Base-by-base conservation (phyloP, 2,113 vertebrate genomes). In the Syngnathoides biaculeatus region DNA sequence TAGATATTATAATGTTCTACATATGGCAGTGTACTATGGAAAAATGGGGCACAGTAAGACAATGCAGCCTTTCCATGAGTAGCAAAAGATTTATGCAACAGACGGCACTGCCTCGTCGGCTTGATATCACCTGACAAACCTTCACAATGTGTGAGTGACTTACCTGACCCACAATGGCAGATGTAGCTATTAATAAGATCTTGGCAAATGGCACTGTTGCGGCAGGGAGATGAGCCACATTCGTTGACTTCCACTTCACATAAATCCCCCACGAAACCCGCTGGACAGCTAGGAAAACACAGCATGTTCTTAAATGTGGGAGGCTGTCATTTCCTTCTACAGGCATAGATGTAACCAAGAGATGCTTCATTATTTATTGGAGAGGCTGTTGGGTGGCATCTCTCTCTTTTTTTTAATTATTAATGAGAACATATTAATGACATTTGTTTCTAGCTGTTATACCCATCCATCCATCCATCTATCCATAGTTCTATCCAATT, bases 191-290 rank as follows among this genome's bases (percentile, higher is more conserved):
- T 92, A 80, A 93, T 90, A 70, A 89, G 90, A 86, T 95, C 91
- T 87, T 93, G 90, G 88, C 92, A 95, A 68, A 91, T 81, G 67
- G 90, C 89, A 30, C 84, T 85, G 6, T 95, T 89, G 40, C 90
- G 85, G 89, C 94, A 95, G 45, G 92, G 91, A 72, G 90, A 92
- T 76, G 94, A 96, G 81, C 86, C 90, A 65, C 92, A 94, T 78
- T 95, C 93, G 83, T 94, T 93, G 86, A 93, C 75, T 77, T 94
- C 91, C 66, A 92, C 82, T 90, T 93, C 92, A 85, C 93, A 95
- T 72, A 90, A 90, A 71, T 82, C 84, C 27, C 91, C 92, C 42
- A 69, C 76, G 75, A 92, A 93, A 72, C 92, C 92, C 80, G 89
- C 79, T 57, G 86, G 88, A 86, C 91, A 93, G 67, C 91, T 92